Evolutionary conservation across 2,888 invertebrate species (phyloP), one percentile per base, ranked within the genome.

Genomic region (Melanostoma scalare): DNA sequence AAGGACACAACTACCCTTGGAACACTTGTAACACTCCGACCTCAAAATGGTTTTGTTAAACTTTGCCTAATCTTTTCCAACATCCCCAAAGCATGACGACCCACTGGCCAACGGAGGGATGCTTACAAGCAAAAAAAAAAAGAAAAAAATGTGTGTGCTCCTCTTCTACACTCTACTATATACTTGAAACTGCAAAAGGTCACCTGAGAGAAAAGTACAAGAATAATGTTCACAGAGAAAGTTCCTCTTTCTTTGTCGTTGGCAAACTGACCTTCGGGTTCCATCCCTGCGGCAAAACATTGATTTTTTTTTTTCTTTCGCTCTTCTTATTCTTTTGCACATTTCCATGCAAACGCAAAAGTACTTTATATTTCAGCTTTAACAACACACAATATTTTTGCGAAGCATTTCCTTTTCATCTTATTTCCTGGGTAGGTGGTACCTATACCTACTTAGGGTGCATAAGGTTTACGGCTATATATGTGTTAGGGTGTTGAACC

Each of bases 21-120:
- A 56, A 76, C 67, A 72, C 63, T 72, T 77, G 67, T 76, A 76
- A 68, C 81, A 81, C 81, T 71, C 72, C 76, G 71, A 72, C 81
- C 76, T 67, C 71, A 60, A 76, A 56, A 76, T 67, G 71, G 60
- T 60, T 38, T 67, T 67, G 65, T 61, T 50, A 72, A 81, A 76
- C 71, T 81, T 81, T 81, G 60, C 81, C 71, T 71, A 81, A 81
- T 81, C 76, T 76, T 67, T 61, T 30, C 50, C 63, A 50, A 50
- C 63, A 63, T 36, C 63, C 63, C 48, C 10, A n/a, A 50, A 50
- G 63, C 33, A 10, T 50, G 6, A 6, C 30, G 50, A 63, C 20
- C 20, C 20, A 20, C 20, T 1, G 31, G 63, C 48, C 6, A 50
- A 63, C 36, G n/a, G 50, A 63, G 63, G 63, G 6, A 63, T 63